phyloP scores from a whole-genome alignment of 2,113 vertebrate genomes.

The Callorhinus ursinus region DNA sequence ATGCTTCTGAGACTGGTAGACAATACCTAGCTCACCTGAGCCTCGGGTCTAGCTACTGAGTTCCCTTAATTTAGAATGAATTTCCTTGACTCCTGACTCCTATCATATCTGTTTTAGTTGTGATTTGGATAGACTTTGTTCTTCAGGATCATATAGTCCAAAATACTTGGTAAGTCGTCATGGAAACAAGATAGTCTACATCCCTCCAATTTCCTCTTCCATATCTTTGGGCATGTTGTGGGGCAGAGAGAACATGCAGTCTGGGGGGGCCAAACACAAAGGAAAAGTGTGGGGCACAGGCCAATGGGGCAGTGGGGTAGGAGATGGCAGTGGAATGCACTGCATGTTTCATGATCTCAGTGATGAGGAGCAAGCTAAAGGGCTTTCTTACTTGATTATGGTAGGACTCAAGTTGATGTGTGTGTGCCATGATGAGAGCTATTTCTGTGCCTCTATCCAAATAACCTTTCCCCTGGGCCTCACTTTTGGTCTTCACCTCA shows the following conservation, averaged over 20 bases:
- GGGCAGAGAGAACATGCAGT: neutral
- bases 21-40: neutral
- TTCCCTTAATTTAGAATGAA: neutral
- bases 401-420: neutral
- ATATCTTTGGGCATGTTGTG: neutral
- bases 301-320: no score
- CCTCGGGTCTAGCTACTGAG: neutral
- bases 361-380: neutral
- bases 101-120: neutral
- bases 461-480: neutral
- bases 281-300: neutral
- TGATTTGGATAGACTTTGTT: neutral
- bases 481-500: neutral
- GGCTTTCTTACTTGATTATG: neutral
- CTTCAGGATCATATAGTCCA: neutral
- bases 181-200: neutral
- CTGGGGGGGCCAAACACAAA: neutral
- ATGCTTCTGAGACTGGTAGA: neutral
- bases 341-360: neutral
- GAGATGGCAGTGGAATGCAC: neutral
- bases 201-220: neutral
- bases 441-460: neutral
- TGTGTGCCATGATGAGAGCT: neutral
- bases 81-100: neutral
- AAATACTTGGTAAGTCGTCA: neutral